Evolutionary conservation across 2,113 vertebrate species (phyloP), one percentile per base, ranked within the genome.

Genomic region (Zootoca vivipara): DNA sequence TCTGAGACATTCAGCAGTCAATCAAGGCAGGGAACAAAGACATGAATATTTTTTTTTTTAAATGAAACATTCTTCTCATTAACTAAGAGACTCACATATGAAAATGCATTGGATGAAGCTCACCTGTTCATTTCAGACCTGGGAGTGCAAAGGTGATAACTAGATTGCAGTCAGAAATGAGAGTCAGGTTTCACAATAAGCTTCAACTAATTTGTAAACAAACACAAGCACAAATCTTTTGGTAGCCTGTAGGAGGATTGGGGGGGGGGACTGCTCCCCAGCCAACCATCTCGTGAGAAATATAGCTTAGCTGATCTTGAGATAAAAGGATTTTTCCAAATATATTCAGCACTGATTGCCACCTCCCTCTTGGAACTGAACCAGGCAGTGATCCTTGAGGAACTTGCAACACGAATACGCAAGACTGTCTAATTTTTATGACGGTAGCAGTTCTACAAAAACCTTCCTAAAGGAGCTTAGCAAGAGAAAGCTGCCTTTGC

Each of bases 201-300:
- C 22, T 73, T 73, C 3, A 1, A 0, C 40, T 70, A 40, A 78
- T 87, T 13, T 3, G 4, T n/a, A 40, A 52, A 75, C 65, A 40
- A 78, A n/a, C 74, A 78, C 56, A 62, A 86, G 2, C 13, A 74
- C 87, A 83, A 1, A 0, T 6, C 3, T 89, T 13, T 8, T 85
- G 10, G 24, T 70, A 91, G 89, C 87, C 91, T 15, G 87, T 90
- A 52, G 83, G 46, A 93, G 75, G 12, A 85, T 30, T n/a, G n/a
- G 65, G 22, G 3, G 24, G 58, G 26, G 77, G 0, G 2, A 1
- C 15, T 30, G 0, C 20, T 92, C 65, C 35, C 56, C 20, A 18
- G 35, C 24, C 20, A 65, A 52, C 16, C 20, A 65, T 24, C 38
- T 42, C 38, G 24, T 90, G 85, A n/a, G 33, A 89, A 89, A 83